Percentiles rank a stretch among this genome's conserved stretches.
phyloP scores from a whole-genome alignment of 2,797 vertebrate genomes.

The Tangara arthus region DNA sequence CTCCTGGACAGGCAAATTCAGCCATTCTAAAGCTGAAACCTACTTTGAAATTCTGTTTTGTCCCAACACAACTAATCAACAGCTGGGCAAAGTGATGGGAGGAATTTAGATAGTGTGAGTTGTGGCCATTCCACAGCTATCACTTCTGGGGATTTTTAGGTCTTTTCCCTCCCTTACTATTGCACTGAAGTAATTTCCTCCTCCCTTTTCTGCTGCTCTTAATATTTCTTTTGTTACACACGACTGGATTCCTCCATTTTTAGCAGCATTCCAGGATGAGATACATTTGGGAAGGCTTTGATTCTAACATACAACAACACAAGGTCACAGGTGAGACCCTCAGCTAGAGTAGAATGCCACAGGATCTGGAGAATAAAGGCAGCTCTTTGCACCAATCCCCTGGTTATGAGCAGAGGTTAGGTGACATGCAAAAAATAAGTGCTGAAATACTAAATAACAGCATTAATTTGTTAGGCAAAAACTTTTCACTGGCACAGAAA shows the following conservation, averaged over 20 bases:
- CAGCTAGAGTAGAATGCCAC: not conserved
- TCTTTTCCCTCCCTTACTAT: not conserved
- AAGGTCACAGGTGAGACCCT: not conserved
- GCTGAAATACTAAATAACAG: not conserved
- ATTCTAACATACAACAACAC: not conserved
- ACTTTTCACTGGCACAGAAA: not conserved
- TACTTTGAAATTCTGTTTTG: not conserved
- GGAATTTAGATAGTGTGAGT: not conserved
- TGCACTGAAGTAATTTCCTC: not conserved
- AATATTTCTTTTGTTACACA: not conserved
- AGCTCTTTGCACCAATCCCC: not conserved
- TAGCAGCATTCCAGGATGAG: not conserved
- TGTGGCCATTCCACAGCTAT: not conserved
- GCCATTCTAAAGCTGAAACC: not conserved
- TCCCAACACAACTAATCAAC: not conserved
- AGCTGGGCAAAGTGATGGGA: not conserved
- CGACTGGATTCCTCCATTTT: not conserved
- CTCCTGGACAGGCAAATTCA: not conserved
- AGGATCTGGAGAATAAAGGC: not conserved
- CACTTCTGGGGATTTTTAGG: not conserved
- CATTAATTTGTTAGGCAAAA: not conserved
- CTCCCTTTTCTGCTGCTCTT: not conserved
- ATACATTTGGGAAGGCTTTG: not conserved
- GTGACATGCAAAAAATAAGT: not conserved
- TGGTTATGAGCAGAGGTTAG: not conserved